Percentiles rank a stretch among this genome's conserved stretches.
Evolutionary conservation across 1,140 invertebrate species (phyloP).

Genomic region (Microplitis mediator): DNA sequence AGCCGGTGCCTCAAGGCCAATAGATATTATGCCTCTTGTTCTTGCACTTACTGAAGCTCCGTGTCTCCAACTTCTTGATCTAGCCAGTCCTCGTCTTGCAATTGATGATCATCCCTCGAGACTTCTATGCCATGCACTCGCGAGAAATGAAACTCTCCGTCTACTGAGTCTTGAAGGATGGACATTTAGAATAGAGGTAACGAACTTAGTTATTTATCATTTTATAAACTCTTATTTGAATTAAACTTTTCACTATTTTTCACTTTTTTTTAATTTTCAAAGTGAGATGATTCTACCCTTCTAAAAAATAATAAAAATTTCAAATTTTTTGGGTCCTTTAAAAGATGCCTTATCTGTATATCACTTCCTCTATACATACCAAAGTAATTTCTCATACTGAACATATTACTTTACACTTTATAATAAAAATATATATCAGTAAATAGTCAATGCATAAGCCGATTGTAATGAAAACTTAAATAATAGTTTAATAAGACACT

Average conservation of each 20-base stretch:
- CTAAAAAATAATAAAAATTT: no score
- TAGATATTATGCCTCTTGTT: conserved; percentile 62
- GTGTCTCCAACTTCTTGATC: conserved; percentile 63
- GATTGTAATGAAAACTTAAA: neutral
- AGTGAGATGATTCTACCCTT: neutral
- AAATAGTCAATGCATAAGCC: no score
- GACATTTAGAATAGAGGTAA: conserved; percentile 66
- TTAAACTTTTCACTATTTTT: no score
- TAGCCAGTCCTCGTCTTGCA: conserved; percentile 63
- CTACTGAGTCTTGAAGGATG: conserved; percentile 65
- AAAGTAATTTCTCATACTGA: no score
- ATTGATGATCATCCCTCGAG: conserved; percentile 65
- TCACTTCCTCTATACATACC: no score
- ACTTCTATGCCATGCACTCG: conserved; percentile 61
- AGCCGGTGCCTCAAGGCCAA: conserved; percentile 60
- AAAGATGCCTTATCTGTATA: no score
- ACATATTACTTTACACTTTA: no score
- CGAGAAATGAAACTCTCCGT: conserved; percentile 61
- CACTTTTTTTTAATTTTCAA: neutral
- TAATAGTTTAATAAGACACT: neutral
- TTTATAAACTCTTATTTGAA: neutral
- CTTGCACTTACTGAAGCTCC: conserved; percentile 63
- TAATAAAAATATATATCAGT: no score
- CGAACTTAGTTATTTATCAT: conserved; percentile 11
- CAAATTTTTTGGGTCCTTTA: no score